phyloP scores from a whole-genome alignment of 2,113 vertebrate genomes.

The Mesoclemmys tuberculata region DNA sequence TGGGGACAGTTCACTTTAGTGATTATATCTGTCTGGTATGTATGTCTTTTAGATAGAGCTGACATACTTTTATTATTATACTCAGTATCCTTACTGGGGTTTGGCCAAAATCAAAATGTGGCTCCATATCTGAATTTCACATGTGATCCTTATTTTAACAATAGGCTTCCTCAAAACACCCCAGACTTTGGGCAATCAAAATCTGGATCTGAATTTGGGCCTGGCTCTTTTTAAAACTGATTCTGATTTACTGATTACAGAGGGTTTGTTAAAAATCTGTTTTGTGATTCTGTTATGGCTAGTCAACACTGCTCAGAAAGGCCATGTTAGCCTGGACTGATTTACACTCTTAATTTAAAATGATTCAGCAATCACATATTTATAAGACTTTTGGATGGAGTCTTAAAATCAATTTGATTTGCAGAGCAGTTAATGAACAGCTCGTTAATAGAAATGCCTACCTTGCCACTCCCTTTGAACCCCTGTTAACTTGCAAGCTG shows the following conservation, averaged over 20 bases:
- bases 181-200: background rate
- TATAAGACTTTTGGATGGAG: background rate
- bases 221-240: background rate
- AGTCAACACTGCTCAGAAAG: background rate
- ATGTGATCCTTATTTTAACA: background rate
- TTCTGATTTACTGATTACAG: background rate
- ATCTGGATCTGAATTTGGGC: background rate
- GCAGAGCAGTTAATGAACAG: background rate
- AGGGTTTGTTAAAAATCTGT: background rate
- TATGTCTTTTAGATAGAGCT: background rate
- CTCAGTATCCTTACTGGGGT: background rate
- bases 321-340: background rate
- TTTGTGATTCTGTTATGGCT: background rate
- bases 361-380: background rate
- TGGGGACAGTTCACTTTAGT: background rate
- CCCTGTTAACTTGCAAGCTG: slow-evolving; percentile 40
- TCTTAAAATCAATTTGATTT: background rate
- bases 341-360: background rate
- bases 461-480: slow-evolving; percentile 28
- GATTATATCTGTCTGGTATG: background rate
- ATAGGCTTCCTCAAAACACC: background rate
- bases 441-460: background rate
- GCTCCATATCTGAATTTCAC: background rate
- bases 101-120: background rate
- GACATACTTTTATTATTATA: background rate